phyloP scores from a whole-genome alignment of 2,113 vertebrate genomes.

The Gopherus flavomarginatus region DNA sequence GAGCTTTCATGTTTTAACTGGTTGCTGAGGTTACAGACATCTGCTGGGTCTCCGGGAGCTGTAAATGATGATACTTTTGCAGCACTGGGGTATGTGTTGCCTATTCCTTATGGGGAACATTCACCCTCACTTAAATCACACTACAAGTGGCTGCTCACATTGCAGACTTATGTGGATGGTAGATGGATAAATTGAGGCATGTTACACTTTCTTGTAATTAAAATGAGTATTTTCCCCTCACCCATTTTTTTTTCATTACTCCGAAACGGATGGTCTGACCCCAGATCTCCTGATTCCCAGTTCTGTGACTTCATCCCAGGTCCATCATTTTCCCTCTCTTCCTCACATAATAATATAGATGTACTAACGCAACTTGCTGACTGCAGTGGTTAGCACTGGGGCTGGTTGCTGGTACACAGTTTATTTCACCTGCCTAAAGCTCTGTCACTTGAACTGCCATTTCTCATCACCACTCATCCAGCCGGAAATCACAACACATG shows the following conservation, averaged over 20 bases:
- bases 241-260: not conserved
- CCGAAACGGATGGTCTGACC: not conserved
- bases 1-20: not conserved
- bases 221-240: not conserved
- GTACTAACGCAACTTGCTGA: not conserved
- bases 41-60: not conserved
- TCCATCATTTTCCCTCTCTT: not conserved
- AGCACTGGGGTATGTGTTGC: not conserved
- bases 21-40: not conserved
- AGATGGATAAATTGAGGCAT: not conserved
- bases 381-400: not conserved
- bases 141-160: not conserved
- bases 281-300: not conserved
- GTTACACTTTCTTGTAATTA: not conserved
- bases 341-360: not conserved
- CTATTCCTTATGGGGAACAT: not conserved
- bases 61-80: not conserved
- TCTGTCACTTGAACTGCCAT: accelerated
- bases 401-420: not conserved
- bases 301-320: not conserved
- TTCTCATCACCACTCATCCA: accelerated
- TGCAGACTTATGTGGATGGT: not conserved
- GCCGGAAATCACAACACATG: accelerated
- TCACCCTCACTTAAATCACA: not conserved
- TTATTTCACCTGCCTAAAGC: accelerated